Evolutionary conservation across 2,888 invertebrate genomes (phyloP), one percentile per base, ranked within the genome.

Genomic region (Enchytraeus crypticus): DNA sequence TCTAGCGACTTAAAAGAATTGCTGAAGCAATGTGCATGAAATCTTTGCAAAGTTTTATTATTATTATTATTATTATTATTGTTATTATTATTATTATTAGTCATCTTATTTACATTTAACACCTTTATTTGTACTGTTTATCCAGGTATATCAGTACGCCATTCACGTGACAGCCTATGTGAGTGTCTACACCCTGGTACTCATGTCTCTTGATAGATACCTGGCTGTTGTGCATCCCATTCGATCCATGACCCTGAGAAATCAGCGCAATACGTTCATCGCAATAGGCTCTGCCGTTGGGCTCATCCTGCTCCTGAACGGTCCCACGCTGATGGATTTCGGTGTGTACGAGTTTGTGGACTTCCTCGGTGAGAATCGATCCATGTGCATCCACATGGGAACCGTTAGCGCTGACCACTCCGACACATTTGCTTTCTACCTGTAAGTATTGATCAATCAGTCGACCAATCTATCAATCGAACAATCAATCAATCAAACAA

Each of bases 151-250:
- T 14, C 91, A 92, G 77, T 93, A 92, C 76, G 85, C 92, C 76
- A 89, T 90, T 68, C 89, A 90, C 62, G 91, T 92, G 45, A 91
- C 91, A 30, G 92, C 92, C 32, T 92, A 91, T 75, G 90, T 90
- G 59, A 91, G 91, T 71, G 91, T 93, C 4, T 93, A 92, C 80
- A 93, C 92, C 0, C 81, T 95, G 54, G 92, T 93, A 1, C 84
- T 93, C 66, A 93, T 95, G 92, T 91, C 91, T 5, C 81, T 92
- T 61, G 93, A 93, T 79, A 76, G 85, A 67, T 95, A 89, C 77
- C 84, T 95, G 79, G 93, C 93, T 32, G 93, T 95, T 1, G 92
- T 92, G 1, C 90, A 91, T 78, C 92, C 93, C 4, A 88, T 93
- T 68, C 85, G 87, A 0, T 90, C 90, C 55, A 90, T 90, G 85